Conservation (phyloP, 2,113 vertebrate genomes). For the Formicarius rufipectus region DNA sequence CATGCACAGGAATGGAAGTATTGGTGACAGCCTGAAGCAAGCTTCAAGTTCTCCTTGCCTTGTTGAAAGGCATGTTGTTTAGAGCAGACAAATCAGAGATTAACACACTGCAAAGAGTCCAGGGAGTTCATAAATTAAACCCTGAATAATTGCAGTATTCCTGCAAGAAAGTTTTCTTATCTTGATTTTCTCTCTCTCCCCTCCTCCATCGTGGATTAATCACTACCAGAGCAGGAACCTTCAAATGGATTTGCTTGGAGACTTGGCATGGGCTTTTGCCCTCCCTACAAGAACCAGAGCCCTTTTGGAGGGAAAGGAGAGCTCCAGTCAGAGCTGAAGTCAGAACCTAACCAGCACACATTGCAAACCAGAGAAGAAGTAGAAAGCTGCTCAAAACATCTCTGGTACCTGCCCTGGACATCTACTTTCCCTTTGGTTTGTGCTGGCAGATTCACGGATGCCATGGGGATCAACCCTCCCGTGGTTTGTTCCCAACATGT, state of each 20-base stretch:
- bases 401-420: background rate
- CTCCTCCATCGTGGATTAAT: background rate
- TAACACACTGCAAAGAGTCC: background rate
- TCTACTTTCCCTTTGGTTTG: background rate
- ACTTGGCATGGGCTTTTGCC: background rate
- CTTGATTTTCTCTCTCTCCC: background rate
- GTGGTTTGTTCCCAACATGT: background rate
- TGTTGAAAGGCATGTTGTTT: background rate
- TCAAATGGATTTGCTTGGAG: constrained; percentile 26
- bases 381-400: background rate
- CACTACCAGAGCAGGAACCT: background rate
- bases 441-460: rapidly evolving
- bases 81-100: background rate
- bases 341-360: background rate
- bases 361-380: background rate
- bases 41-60: background rate
- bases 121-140: background rate
- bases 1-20: background rate
- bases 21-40: background rate
- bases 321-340: background rate
- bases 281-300: background rate
- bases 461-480: background rate
- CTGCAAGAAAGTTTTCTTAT: background rate
- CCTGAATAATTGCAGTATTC: background rate
- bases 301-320: background rate